Conservation (phyloP, 2,113 vertebrate genomes). For the Gavialis gangeticus region DNA sequence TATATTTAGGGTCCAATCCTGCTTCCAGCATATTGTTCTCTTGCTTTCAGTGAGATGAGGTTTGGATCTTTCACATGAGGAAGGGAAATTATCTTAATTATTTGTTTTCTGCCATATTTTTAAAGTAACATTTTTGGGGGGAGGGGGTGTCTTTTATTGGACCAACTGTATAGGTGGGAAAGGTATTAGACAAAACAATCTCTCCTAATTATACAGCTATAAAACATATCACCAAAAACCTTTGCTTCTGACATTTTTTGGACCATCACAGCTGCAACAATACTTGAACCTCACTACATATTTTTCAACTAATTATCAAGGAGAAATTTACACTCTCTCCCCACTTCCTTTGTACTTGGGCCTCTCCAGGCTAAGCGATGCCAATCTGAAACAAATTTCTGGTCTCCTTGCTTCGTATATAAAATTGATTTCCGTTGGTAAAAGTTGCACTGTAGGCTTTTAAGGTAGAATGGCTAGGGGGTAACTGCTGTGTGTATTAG, state of each 20-base stretch:
- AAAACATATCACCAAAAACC: no score
- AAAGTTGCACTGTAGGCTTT: not conserved
- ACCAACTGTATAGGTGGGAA: no score
- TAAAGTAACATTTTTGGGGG: no score
- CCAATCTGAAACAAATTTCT: not conserved
- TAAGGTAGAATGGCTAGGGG: not conserved
- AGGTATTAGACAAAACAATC: no score
- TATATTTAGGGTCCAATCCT: not conserved
- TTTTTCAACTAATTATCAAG: not conserved
- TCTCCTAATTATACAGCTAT: no score
- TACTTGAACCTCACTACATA: not conserved
- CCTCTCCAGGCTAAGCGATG: not conserved
- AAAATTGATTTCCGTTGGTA: not conserved
- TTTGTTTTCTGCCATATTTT: not conserved
- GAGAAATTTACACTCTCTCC: accelerated
- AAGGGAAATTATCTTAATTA: not conserved
- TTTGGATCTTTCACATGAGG: not conserved
- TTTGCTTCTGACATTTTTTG: no score
- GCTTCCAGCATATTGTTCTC: not conserved
- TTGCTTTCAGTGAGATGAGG: not conserved
- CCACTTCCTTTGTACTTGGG: accelerated
- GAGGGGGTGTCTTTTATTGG: no score
- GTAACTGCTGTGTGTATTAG: not conserved
- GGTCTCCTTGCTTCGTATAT: not conserved
- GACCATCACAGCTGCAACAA: no score